Percentiles rank a stretch among this genome's conserved stretches.
Conservation (phyloP, 2,797 vertebrate genomes). For the Pelochelys cantorii region DNA sequence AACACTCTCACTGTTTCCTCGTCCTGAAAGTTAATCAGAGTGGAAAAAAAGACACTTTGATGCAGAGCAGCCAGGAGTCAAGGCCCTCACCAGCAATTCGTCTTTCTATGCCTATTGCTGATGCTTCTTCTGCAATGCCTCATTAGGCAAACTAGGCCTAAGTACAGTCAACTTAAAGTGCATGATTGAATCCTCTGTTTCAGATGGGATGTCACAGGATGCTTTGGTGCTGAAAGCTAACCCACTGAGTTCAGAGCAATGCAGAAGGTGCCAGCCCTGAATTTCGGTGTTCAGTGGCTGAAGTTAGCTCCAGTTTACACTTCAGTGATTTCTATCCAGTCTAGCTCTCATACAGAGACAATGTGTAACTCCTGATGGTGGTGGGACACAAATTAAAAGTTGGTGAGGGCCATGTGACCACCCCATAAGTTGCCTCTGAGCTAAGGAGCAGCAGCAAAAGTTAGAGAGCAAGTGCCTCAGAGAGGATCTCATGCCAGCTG, state of each 20-base stretch:
- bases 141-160: background rate
- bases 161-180: background rate
- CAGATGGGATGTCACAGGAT: background rate
- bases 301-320: background rate
- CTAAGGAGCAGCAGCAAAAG: no score
- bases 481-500: no score
- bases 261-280: background rate
- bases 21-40: background rate
- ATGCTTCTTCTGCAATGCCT: background rate
- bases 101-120: background rate
- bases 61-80: background rate
- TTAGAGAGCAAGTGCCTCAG: no score
- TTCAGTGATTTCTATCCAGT: background rate
- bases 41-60: background rate
- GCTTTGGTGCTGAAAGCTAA: background rate
- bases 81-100: background rate
- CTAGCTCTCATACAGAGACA: no score
- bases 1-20: background rate
- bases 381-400: no score
- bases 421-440: no score
- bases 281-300: background rate
- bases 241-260: background rate
- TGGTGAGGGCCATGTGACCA: no score
- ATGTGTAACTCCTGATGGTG: no score
- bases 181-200: background rate